Conservation (phyloP, 37 sponge, comb jelly and placozoan species). For the Axinella damicornis region DNA sequence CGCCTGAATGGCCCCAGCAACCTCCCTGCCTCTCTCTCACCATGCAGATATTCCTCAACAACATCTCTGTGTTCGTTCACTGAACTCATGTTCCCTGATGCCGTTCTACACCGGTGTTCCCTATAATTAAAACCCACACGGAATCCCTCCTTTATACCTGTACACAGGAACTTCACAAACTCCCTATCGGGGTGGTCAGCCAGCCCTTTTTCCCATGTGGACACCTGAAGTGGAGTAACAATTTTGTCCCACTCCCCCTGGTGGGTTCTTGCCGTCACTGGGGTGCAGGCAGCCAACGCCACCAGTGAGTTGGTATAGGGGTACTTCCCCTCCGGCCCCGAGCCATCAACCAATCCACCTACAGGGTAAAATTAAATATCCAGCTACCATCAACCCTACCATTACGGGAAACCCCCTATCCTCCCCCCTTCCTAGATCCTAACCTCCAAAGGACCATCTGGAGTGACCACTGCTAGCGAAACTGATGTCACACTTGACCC, state of each 20-base stretch:
- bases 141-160: conserved; percentile 4
- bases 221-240: background rate
- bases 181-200: conserved; percentile 2
- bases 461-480: too few species aligned
- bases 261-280: background rate
- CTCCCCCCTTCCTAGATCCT: too few species aligned
- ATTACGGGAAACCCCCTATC: too few species aligned
- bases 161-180: background rate
- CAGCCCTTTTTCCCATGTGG: background rate
- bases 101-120: background rate
- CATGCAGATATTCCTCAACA: background rate
- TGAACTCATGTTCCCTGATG: conserved; percentile 14
- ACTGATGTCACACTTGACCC: too few species aligned
- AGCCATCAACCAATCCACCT: too few species aligned
- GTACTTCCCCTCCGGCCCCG: too few species aligned
- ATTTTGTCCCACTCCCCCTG: background rate
- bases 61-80: background rate
- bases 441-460: too few species aligned
- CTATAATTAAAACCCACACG: conserved; percentile 4
- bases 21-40: background rate
- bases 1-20: conserved; percentile 2
- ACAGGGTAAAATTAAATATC: too few species aligned
- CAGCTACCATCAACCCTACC: too few species aligned
- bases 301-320: too few species aligned
- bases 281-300: too few species aligned